Conservation (phyloP, 2,113 vertebrate genomes). For the Otis tarda region DNA sequence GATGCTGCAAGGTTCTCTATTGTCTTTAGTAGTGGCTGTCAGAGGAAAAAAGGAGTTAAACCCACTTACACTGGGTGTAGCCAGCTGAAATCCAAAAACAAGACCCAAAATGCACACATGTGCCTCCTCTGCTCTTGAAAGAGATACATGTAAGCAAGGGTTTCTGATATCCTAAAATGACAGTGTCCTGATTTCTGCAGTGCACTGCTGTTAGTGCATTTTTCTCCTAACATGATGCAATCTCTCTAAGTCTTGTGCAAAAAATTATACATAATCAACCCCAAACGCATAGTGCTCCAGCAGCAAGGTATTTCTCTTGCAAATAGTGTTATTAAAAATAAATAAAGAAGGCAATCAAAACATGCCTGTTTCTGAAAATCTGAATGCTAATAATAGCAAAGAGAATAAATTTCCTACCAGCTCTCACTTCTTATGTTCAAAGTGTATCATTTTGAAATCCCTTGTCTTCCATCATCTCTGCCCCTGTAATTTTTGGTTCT, state of each 20-base stretch:
- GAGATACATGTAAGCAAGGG: background rate
- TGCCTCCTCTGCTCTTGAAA: background rate
- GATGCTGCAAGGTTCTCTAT: background rate
- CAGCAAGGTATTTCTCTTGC: background rate
- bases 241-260: background rate
- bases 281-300: background rate
- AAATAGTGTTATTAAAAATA: slow-evolving; percentile 35
- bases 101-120: background rate
- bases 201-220: background rate
- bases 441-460: background rate
- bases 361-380: slow-evolving; percentile 7
- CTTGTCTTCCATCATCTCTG: background rate
- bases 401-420: background rate
- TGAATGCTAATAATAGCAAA: background rate
- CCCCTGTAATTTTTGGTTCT: background rate
- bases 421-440: background rate
- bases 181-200: background rate
- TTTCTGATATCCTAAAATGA: background rate
- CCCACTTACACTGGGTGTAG: background rate
- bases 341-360: slow-evolving; percentile 30
- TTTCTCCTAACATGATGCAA: background rate
- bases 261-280: slow-evolving; percentile 23
- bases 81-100: background rate
- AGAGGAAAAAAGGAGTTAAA: background rate
- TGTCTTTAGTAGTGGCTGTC: background rate